Evolutionary conservation across 2,113 vertebrate genomes (phyloP).

Genomic region (Emydura subglobosa): DNA sequence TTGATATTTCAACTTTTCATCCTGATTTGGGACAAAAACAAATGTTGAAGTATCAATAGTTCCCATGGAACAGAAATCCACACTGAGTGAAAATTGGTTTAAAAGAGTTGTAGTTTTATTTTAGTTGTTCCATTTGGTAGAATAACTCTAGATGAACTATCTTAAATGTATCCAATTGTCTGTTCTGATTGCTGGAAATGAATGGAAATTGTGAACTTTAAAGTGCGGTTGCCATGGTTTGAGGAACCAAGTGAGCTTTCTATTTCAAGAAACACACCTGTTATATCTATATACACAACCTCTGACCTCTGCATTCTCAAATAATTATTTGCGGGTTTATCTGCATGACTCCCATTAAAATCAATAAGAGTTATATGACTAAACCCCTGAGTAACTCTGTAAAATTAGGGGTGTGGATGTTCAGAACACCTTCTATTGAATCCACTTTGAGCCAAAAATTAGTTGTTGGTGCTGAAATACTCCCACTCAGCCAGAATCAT

Average conservation of each 20-base stretch:
- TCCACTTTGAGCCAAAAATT: constrained; percentile 33
- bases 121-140: constrained; percentile 3
- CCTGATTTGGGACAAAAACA: not conserved
- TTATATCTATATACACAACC: constrained; percentile 28
- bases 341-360: not conserved
- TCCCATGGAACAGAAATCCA: not conserved
- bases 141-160: not conserved
- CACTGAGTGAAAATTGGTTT: not conserved
- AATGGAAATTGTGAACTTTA: constrained; percentile 24
- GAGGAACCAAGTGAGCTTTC: not conserved
- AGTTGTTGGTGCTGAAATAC: constrained; percentile 33
- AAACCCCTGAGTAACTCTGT: constrained; percentile 7
- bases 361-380: constrained; percentile 15
- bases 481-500: constrained; percentile 32
- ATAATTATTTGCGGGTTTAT: constrained; percentile 31
- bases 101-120: not conserved
- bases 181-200: not conserved
- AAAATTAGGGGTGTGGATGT: constrained; percentile 51
- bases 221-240: constrained; percentile 18
- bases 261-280: constrained; percentile 1
- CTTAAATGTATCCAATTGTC: constrained; percentile 28
- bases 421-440: constrained; percentile 37
- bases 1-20: not conserved
- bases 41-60: not conserved
- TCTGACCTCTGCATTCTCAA: not conserved